phyloP scores from a whole-genome alignment of 2,888 invertebrate genomes.

The Teleogryllus oceanicus region DNA sequence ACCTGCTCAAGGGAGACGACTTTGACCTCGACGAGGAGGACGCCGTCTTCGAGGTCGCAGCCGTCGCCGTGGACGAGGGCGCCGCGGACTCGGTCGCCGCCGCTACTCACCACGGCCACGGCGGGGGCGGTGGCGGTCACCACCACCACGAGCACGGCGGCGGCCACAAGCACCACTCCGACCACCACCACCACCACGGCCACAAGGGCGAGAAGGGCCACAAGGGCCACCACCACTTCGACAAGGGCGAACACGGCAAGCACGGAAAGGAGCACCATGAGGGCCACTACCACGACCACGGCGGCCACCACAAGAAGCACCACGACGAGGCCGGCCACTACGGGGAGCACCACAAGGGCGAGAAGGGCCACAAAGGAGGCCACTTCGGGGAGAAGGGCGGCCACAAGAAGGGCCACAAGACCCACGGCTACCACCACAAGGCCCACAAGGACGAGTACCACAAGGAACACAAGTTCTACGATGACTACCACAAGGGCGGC shows the following conservation, averaged over 20 bases:
- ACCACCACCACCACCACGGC: slow-evolving; percentile 67
- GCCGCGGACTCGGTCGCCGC: slow-evolving; percentile 39
- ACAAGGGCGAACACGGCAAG: slow-evolving; percentile 71
- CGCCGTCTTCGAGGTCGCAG: not conserved
- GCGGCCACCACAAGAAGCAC: slow-evolving; percentile 61
- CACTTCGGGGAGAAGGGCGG: slow-evolving; percentile 72
- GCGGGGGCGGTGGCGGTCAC: slow-evolving; percentile 64
- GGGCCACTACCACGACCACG: slow-evolving; percentile 61
- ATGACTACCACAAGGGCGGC: slow-evolving; percentile 78
- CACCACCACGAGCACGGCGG: slow-evolving; percentile 61
- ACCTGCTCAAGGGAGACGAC: slow-evolving; percentile 3
- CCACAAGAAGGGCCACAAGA: slow-evolving; percentile 73
- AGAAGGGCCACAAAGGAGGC: slow-evolving; percentile 63
- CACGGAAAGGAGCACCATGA: slow-evolving; percentile 74
- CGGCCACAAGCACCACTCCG: slow-evolving; percentile 65
- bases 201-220: slow-evolving; percentile 77
- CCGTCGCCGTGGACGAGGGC: slow-evolving; percentile 41
- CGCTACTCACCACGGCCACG: slow-evolving; percentile 39
- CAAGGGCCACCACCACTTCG: slow-evolving; percentile 71
- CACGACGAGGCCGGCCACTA: slow-evolving; percentile 63
- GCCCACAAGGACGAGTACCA: slow-evolving; percentile 79
- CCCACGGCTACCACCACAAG: slow-evolving; percentile 74
- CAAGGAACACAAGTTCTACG: slow-evolving; percentile 79
- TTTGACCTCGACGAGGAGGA: not conserved
- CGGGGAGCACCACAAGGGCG: slow-evolving; percentile 64